Percentiles rank a stretch among this genome's conserved stretches.
phyloP scores from a whole-genome alignment of 2,888 invertebrate genomes.

The Spodoptera picta region DNA sequence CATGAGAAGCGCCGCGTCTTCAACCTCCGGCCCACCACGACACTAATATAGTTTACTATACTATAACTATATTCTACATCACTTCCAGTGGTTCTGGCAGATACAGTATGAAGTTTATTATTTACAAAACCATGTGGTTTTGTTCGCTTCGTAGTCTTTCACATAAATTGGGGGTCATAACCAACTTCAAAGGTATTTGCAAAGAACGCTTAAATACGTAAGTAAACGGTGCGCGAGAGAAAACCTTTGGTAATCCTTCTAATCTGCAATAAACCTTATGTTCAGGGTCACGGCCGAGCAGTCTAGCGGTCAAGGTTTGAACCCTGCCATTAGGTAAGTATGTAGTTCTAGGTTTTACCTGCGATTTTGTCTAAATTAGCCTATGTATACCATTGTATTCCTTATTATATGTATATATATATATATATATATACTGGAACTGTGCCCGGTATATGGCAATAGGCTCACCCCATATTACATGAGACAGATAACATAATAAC shows the following conservation, averaged over 20 bases:
- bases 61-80: no score
- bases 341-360: neutral
- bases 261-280: constrained; percentile 39
- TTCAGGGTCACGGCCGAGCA: constrained; percentile 5
- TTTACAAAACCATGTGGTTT: no score
- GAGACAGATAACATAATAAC: no score
- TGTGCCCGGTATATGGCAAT: no score
- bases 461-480: no score
- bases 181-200: constrained; percentile 18
- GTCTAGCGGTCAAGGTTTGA: constrained; percentile 35
- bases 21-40: no score
- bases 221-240: constrained; percentile 21
- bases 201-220: constrained; percentile 16
- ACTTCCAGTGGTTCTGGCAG: no score
- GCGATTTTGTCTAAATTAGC: neutral
- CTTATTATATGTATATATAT: no score
- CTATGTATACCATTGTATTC: neutral
- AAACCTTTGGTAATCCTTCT: constrained; percentile 25
- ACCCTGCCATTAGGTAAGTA: neutral
- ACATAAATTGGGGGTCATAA: constrained; percentile 6
- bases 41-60: no score
- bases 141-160: neutral
- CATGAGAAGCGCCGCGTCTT: no score
- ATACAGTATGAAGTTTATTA: no score
- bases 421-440: no score